Evolutionary conservation across 2,797 vertebrate species (phyloP), one percentile per base, ranked within the genome.

Genomic region (Varecia variegata): DNA sequence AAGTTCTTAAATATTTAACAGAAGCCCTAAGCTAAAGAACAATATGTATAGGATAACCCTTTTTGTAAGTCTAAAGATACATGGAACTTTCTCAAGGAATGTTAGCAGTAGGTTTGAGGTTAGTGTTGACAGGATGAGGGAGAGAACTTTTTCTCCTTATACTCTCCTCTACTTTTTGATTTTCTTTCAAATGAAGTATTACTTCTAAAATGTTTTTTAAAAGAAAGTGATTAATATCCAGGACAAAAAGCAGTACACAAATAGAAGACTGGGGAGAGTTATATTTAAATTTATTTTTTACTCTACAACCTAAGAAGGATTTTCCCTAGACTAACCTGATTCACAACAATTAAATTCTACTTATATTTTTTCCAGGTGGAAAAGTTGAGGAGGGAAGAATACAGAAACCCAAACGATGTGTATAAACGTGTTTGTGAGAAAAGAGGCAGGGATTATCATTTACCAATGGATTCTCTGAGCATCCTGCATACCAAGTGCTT

Each of bases 111-210:
- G 17, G 35, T 40, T 38, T 62, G 27, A 40, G 21, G 20, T 32
- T 7, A 54, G 43, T 23, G 15, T 60, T 77, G 27, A 30, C 17
- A 45, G 2, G 32, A 21, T 15, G 32, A 77, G 45, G 7, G 3
- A 89, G 9, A n/a, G n/a, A 81, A 71, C 10, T 70, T 35, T 73
- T 70, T 76, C 32, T 70, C 35, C 14, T 71, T 65, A 82, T 0
- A 82, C 6, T 10, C 25, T 93, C 27, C 56, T 74, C 38, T 35
- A 40, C 47, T 21, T n/a, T 23, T 60, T 21, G n/a, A 12, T 94
- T 81, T 96, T 76, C 30, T 76, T 87, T 91, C n/a, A 88, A 97
- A 88, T 86, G 67, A 60, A 73, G 20, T 35, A 84, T 71, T 88
- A 54, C 32, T 79, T 92, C 32, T 43, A 84, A 84, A 71, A 83